phyloP scores from a whole-genome alignment of 2,888 invertebrate species.

The Tridacna crocea region DNA sequence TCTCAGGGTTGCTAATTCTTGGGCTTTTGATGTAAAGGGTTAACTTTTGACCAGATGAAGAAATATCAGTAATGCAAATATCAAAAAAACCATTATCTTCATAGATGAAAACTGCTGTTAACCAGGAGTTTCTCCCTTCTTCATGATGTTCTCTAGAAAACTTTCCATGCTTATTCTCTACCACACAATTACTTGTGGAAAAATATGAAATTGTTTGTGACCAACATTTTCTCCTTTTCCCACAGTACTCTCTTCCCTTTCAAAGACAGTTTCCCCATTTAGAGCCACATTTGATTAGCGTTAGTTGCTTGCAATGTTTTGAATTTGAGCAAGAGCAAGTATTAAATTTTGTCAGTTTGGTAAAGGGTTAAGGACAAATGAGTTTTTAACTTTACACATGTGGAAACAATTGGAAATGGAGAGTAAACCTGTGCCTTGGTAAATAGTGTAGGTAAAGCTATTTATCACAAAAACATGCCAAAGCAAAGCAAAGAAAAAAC shows the following conservation, averaged over 20 bases:
- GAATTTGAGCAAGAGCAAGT: background rate
- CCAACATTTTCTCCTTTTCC: background rate
- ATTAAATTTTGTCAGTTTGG: background rate
- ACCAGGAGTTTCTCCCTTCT: too few species aligned
- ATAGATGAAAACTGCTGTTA: too few species aligned
- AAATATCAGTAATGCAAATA: too few species aligned
- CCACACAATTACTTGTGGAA: background rate
- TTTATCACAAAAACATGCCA: slow-evolving; percentile 19
- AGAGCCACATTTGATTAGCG: background rate
- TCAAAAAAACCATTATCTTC: too few species aligned
- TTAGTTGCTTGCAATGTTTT: background rate
- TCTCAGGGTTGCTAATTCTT: too few species aligned
- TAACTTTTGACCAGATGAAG: too few species aligned
- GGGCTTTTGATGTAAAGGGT: too few species aligned
- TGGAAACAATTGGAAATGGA: slow-evolving; percentile 9
- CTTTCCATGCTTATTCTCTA: too few species aligned
- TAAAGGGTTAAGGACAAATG: background rate
- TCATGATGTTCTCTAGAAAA: too few species aligned
- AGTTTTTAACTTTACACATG: slow-evolving; percentile 12
- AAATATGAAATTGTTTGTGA: background rate
- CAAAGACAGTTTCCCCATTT: background rate
- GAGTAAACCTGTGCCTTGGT: slow-evolving; percentile 3
- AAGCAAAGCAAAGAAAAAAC: slow-evolving; percentile 15
- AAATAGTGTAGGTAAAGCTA: slow-evolving; percentile 24
- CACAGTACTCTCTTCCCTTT: too few species aligned